Evolutionary conservation across 1,140 invertebrate genomes (phyloP).

Genomic region (Latrodectus geometricus): DNA sequence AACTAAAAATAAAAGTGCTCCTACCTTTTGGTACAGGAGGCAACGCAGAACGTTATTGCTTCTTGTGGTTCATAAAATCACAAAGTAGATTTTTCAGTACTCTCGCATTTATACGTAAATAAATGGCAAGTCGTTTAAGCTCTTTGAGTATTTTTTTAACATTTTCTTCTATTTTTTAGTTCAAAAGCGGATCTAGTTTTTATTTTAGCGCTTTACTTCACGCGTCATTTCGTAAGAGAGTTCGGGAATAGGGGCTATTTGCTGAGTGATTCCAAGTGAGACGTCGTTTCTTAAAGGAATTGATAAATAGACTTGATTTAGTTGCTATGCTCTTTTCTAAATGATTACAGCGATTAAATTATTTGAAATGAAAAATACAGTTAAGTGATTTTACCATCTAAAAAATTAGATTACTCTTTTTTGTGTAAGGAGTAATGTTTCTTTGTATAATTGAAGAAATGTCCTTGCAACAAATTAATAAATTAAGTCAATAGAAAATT

Average conservation of each 20-base stretch:
- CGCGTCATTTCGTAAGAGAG: conserved; percentile 8
- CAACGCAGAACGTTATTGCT: not conserved
- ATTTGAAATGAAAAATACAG: not conserved
- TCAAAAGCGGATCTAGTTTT: not conserved
- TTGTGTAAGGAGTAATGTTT: too few species aligned
- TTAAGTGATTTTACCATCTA: too few species aligned
- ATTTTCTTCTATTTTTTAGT: not conserved
- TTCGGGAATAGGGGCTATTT: conserved; percentile 1
- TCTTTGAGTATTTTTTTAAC: not conserved
- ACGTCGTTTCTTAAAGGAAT: not conserved
- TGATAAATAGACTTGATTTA: conserved; percentile 2
- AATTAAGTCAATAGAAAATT: too few species aligned
- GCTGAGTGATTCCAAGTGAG: conserved; percentile 14
- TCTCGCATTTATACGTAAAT: conserved; percentile 38
- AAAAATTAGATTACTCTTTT: too few species aligned
- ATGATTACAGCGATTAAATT: conserved; percentile 1
- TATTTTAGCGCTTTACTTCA: conserved; percentile 12
- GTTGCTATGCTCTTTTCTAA: too few species aligned
- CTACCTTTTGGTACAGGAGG: too few species aligned
- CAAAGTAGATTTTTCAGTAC: conserved; percentile 42
- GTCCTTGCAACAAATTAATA: too few species aligned
- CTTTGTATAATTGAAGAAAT: too few species aligned
- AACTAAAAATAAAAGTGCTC: too few species aligned
- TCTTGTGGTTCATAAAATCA: conserved; percentile 47
- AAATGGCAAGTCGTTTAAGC: conserved; percentile 20